Evolutionary conservation across 2,797 vertebrate species (phyloP).

Genomic region (Distichodus sexfasciatus): DNA sequence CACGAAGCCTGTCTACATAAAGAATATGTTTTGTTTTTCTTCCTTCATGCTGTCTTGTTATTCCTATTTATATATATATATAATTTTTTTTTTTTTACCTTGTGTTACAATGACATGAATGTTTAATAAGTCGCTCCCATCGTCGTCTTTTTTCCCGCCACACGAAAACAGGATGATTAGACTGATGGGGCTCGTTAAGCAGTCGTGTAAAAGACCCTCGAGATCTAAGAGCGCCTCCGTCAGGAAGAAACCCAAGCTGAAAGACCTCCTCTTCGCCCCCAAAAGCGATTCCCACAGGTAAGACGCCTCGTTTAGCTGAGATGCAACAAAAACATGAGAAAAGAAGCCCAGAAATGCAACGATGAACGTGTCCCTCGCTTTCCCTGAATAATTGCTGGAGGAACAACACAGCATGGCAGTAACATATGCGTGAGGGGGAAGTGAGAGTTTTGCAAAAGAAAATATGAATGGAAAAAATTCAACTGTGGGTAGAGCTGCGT

Average conservation of each 20-base stretch:
- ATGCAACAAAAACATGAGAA: not conserved
- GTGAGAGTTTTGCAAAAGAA: too few relatives aligned
- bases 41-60: slow-evolving; percentile 38
- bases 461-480: too few relatives aligned
- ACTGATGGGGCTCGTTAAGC: slow-evolving; percentile 89
- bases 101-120: slow-evolving; percentile 20
- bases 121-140: slow-evolving; percentile 18
- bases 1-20: not conserved
- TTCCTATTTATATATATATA: too few relatives aligned
- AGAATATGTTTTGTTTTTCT: slow-evolving; percentile 13
- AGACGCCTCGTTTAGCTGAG: not conserved
- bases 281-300: slow-evolving; percentile 82
- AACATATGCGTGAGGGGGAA: too few relatives aligned
- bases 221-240: slow-evolving; percentile 78
- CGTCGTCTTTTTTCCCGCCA: too few relatives aligned
- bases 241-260: slow-evolving; percentile 91
- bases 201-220: slow-evolving; percentile 88
- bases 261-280: slow-evolving; percentile 83
- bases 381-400: too few relatives aligned
- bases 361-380: too few relatives aligned
- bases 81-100: slow-evolving; percentile 13
- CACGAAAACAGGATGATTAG: slow-evolving; percentile 85
- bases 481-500: too few relatives aligned
- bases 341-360: too few relatives aligned
- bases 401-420: too few relatives aligned